Evolutionary conservation across 1,140 invertebrate genomes (phyloP).

Genomic region (Lanistes nyassanus): DNA sequence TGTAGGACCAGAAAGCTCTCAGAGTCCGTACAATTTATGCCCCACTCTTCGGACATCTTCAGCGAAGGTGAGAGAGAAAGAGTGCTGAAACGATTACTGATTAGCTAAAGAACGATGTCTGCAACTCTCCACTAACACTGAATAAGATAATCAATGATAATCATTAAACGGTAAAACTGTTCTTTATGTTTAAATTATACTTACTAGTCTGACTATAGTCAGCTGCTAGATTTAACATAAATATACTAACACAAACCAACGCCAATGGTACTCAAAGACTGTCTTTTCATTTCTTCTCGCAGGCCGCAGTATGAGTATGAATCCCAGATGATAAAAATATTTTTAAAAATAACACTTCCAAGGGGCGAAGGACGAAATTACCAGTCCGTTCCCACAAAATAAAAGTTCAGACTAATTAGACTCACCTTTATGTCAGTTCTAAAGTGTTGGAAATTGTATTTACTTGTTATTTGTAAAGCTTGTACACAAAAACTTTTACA

Average conservation of each 20-base stretch:
- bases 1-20: constrained; percentile 45
- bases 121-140: too few species aligned
- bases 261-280: too few species aligned
- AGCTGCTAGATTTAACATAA: not conserved
- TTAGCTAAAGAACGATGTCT: too few species aligned
- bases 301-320: too few species aligned
- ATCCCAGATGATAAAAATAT: not conserved
- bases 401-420: too few species aligned
- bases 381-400: not conserved
- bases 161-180: not conserved
- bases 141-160: too few species aligned
- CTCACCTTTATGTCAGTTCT: too few species aligned
- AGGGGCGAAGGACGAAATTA: not conserved
- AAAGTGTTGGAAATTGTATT: too few species aligned
- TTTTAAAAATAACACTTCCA: not conserved
- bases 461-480: too few species aligned
- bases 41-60: not conserved
- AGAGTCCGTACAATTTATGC: constrained; percentile 39
- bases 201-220: not conserved
- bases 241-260: not conserved
- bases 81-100: too few species aligned
- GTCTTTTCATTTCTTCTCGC: too few species aligned
- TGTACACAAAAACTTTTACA: too few species aligned
- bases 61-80: constrained; percentile 5
- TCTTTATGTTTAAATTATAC: not conserved